phyloP scores from a whole-genome alignment of 2,888 invertebrate species.

The Malacosoma neustria region DNA sequence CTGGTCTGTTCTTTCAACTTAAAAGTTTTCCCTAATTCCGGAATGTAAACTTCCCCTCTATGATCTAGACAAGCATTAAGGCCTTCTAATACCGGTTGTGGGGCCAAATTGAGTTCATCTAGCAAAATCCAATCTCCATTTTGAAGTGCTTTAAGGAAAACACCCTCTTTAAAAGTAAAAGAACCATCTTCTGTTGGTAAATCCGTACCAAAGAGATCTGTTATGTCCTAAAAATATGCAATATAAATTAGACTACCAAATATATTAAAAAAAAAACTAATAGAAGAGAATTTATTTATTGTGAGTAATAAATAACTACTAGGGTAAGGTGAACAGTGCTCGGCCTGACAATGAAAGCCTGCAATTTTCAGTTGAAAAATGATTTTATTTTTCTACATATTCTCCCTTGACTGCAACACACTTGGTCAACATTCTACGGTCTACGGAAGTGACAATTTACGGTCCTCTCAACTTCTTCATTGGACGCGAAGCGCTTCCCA shows the following conservation, averaged over 20 bases:
- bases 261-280: slow-evolving; percentile 1
- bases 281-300: no score
- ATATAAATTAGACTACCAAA: not conserved
- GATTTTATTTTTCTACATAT: no score
- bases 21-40: slow-evolving; percentile 93
- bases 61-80: slow-evolving; percentile 99
- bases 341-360: no score
- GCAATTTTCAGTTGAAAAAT: no score
- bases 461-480: no score
- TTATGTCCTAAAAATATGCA: slow-evolving; percentile 82
- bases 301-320: no score
- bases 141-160: slow-evolving; percentile 93
- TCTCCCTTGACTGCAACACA: no score
- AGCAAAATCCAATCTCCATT: slow-evolving; percentile 96
- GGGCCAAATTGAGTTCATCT: slow-evolving; percentile 98
- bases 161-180: slow-evolving; percentile 98
- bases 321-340: no score
- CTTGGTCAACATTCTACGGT: no score
- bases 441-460: no score
- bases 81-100: slow-evolving; percentile 98
- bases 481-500: no score
- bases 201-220: slow-evolving; percentile 98
- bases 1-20: slow-evolving; percentile 84
- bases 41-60: slow-evolving; percentile 95
- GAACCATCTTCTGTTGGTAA: slow-evolving; percentile 95